Evolutionary conservation across 2,797 vertebrate genomes (phyloP), one percentile per base, ranked within the genome.

Genomic region (Lindbergichthys nudifrons): DNA sequence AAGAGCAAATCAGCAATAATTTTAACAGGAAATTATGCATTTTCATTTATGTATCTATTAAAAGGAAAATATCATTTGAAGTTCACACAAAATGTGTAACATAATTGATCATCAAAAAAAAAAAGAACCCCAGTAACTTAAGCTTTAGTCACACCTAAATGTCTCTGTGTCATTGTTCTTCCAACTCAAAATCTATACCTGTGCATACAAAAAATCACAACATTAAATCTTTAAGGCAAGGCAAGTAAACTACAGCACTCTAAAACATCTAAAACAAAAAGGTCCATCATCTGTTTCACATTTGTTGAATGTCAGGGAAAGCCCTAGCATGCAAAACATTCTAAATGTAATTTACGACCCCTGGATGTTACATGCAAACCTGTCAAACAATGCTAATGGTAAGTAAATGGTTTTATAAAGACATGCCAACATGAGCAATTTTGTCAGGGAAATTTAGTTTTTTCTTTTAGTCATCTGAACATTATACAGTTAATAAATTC

Each of bases 401-500:
- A 13, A 26, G 36, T 19, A 32, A n/a, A n/a, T n/a, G n/a, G n/a
- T 47, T 4, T 51, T 42, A n/a, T 9, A 32, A 32, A 39, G 23
- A 7, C 12, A 50, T 43, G 19, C 8, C 15, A 23, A 15, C 32
- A 15, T 51, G 23, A 45, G 32, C 36, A 30, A 14, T 10, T 60
- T 32, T n/a, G 16, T 42, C 60, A 18, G 3, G 32, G 36, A 46
- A 12, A 19, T 46, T 65, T 50, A 58, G 9, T 1, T 15, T 48
- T 48, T n/a, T 42, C n/a, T 53, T 59, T 59, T 21, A 58, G 12
- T 62, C 5, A 32, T 61, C 57, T 65, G n/a, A 64, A 79, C 65
- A 56, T 65, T 47, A 43, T 50, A 50, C 26, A 32, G 58, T 7
- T 15, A 65, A 57, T 51, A 48, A 64, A 69, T 39, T 75, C 42